Evolutionary conservation across 1,140 invertebrate genomes (phyloP).

Genomic region (Eumaeus atala): DNA sequence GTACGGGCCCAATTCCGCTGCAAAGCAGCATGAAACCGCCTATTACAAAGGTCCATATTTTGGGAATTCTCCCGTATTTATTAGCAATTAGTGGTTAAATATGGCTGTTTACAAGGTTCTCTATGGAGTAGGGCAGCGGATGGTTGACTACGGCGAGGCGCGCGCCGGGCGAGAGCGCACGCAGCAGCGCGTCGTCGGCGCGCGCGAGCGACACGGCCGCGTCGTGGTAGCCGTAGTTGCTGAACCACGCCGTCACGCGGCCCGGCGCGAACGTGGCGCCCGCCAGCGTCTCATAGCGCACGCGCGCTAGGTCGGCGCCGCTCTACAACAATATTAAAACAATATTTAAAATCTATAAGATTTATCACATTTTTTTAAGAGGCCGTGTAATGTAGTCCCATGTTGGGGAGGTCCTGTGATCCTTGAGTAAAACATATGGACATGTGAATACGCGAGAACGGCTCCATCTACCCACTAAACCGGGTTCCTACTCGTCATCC

Average conservation of each 20-base stretch:
- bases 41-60: too few relatives aligned
- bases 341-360: too few relatives aligned
- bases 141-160: slow-evolving; percentile 70
- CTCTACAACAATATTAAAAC: slow-evolving; percentile 36
- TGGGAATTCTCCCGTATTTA: background rate
- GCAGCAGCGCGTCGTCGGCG: slow-evolving; percentile 78
- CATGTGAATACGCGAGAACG: too few relatives aligned
- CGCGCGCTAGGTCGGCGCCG: slow-evolving; percentile 33
- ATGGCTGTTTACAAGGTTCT: slow-evolving; percentile 62
- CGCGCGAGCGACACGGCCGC: slow-evolving; percentile 78
- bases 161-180: slow-evolving; percentile 46
- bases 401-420: too few relatives aligned
- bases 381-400: too few relatives aligned
- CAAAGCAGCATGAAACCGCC: too few relatives aligned
- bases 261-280: slow-evolving; percentile 60
- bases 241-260: slow-evolving; percentile 76
- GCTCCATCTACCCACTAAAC: too few relatives aligned
- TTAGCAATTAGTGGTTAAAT: background rate
- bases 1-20: too few relatives aligned
- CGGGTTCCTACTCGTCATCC: too few relatives aligned
- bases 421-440: too few relatives aligned
- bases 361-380: too few relatives aligned
- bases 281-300: slow-evolving; percentile 65
- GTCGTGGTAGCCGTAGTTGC: slow-evolving; percentile 81
- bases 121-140: slow-evolving; percentile 59